Evolutionary conservation across 2,797 vertebrate genomes (phyloP).

Genomic region (Propithecus deckenii): DNA sequence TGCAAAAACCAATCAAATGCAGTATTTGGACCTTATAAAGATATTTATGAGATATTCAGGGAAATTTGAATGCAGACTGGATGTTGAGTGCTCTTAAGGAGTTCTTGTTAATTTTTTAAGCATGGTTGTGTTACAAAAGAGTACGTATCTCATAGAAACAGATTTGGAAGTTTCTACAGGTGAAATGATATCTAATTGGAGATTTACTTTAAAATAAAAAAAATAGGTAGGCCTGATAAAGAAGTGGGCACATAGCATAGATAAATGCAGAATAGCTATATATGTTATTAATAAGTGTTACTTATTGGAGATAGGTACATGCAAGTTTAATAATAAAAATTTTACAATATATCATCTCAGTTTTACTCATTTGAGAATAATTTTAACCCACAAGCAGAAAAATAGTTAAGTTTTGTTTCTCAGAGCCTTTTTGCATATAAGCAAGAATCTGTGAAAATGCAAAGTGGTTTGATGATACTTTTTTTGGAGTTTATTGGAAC

Average conservation of each 20-base stretch:
- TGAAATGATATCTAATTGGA: not conserved
- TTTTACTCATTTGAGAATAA: not conserved
- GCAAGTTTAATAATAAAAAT: not conserved
- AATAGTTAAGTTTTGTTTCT: not conserved
- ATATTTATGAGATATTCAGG: not conserved
- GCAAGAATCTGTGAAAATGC: not conserved
- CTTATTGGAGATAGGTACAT: not conserved
- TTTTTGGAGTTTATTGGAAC: not conserved
- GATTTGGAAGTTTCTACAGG: not conserved
- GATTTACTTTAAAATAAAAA: conserved; percentile 26
- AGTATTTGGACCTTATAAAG: not conserved
- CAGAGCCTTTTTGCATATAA: not conserved
- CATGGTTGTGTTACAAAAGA: not conserved
- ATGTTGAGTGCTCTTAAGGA: not conserved
- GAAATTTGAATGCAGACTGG: not conserved
- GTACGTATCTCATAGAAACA: not conserved
- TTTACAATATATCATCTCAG: not conserved
- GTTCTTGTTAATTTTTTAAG: not conserved
- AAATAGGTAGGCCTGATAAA: not conserved
- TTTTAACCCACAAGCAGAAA: not conserved
- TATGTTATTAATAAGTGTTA: not conserved
- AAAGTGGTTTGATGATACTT: not conserved
- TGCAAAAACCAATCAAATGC: not conserved
- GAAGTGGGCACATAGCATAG: not conserved
- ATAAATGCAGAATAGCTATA: not conserved